Conservation (phyloP, 2,113 vertebrate species). For the Arvicanthis niloticus region DNA sequence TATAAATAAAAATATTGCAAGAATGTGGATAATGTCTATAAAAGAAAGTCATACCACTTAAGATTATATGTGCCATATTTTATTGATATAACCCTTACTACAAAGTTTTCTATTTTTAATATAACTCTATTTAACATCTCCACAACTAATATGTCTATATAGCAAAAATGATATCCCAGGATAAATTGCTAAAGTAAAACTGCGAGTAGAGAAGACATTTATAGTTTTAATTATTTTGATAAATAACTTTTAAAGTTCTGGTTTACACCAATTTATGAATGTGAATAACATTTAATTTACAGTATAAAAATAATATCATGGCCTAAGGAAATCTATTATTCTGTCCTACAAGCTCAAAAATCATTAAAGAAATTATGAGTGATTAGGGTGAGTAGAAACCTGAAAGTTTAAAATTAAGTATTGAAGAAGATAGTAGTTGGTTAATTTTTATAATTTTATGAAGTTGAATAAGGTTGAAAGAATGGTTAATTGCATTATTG, state of each 20-base stretch:
- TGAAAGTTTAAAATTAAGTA: neutral
- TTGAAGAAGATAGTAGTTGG: neutral
- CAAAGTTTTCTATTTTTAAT: slow-evolving; percentile 20
- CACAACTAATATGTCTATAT: neutral
- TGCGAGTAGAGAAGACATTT: slow-evolving; percentile 34
- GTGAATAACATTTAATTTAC: neutral
- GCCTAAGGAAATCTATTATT: neutral
- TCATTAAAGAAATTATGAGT: neutral
- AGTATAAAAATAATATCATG: neutral
- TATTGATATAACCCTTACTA: neutral
- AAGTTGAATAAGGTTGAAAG: neutral
- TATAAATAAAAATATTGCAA: slow-evolving; percentile 25
- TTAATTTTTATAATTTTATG: neutral
- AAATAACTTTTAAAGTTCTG: slow-evolving; percentile 7
- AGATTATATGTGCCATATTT: slow-evolving; percentile 33
- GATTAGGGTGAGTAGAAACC: neutral
- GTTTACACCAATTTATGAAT: neutral
- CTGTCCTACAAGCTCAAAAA: neutral
- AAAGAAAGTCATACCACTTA: neutral
- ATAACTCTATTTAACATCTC: neutral
- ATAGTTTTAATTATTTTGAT: slow-evolving; percentile 56
- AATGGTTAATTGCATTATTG: neutral
- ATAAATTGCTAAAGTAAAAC: slow-evolving; percentile 59
- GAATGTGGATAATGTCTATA: neutral
- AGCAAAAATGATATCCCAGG: neutral